Evolutionary conservation across 2,113 vertebrate species (phyloP), one percentile per base, ranked within the genome.

Genomic region (Buteo buteo): DNA sequence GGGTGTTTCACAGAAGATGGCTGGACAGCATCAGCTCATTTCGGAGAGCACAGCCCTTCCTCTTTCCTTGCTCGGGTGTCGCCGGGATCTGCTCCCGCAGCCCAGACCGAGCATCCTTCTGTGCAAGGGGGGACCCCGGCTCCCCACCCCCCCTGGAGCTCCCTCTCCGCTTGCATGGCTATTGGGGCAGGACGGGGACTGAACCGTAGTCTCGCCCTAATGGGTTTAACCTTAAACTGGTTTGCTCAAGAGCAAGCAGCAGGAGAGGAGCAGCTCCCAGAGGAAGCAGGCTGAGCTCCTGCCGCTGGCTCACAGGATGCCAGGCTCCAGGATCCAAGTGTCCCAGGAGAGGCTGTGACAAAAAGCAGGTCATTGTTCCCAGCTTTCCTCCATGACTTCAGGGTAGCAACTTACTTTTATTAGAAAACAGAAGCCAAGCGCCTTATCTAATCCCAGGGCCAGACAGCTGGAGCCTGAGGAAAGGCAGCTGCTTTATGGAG

Each of bases 331-430:
- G 78, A 82, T 57, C 12, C 3, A 8, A 57, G 24, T 16, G 17
- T 90, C 88, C 59, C 94, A 81, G 45, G 79, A 77, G 85, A 86
- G 74, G 34, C 21, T 76, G 40, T 89, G 84, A 79, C 82, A 90
- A 88, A 95, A 54, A 32, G 10, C 74, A 87, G 31, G 29, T 47
- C 82, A 77, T 25, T 14, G 58, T 88, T 76, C 79, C 90, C 88
- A 70, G 57, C 45, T 78, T 90, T 90, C 42, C 79, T 88, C 45
- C 26, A 1, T 40, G 49, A 85, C 74, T 90, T 81, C 78, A 77
- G 44, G 34, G 49, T 16, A 86, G 42, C 72, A 82, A 40, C 38
- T 78, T 88, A 47, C 24, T 79, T 89, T 84, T 85, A 44, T 87
- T 65, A 87, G 84, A 40, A 86, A 95, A 92, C 0, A 3, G 85